These are phyloP conservation scores for Lypha dubia DNA, from an alignment of 2,888 invertebrate species.

Conservation along the genomic window DNA sequence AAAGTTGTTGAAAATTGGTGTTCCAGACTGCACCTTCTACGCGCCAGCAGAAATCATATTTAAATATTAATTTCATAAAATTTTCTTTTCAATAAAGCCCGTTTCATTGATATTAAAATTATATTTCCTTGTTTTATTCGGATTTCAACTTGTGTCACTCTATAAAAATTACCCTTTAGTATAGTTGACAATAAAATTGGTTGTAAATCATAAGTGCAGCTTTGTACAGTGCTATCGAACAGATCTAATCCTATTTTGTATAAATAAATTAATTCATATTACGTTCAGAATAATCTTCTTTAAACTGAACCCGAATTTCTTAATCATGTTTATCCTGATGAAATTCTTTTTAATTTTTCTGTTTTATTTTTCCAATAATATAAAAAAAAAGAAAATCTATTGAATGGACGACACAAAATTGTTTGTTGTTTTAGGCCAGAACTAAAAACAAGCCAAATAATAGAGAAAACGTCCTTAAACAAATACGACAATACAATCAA, in stretches of 20 bases:
- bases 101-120: too few relatives aligned
- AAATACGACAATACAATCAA: slow-evolving; percentile 30
- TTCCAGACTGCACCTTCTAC: too few relatives aligned
- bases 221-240: too few relatives aligned
- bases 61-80: too few relatives aligned
- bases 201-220: too few relatives aligned
- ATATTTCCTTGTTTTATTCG: too few relatives aligned
- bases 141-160: too few relatives aligned
- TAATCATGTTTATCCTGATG: background rate
- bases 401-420: slow-evolving; percentile 35
- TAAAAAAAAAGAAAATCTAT: slow-evolving; percentile 34
- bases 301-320: slow-evolving; percentile 43
- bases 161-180: too few relatives aligned
- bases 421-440: slow-evolving; percentile 55
- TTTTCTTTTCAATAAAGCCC: too few relatives aligned
- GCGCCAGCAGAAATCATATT: too few relatives aligned
- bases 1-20: too few relatives aligned
- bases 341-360: slow-evolving; percentile 1
- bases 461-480: slow-evolving; percentile 53
- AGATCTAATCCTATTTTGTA: background rate
- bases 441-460: slow-evolving; percentile 61
- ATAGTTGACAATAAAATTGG: too few relatives aligned
- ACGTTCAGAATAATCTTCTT: slow-evolving; percentile 1
- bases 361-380: slow-evolving; percentile 45
- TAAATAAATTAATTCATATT: background rate